Base-by-base conservation (phyloP, 2,113 vertebrate species). In the Perognathus longimembris region DNA sequence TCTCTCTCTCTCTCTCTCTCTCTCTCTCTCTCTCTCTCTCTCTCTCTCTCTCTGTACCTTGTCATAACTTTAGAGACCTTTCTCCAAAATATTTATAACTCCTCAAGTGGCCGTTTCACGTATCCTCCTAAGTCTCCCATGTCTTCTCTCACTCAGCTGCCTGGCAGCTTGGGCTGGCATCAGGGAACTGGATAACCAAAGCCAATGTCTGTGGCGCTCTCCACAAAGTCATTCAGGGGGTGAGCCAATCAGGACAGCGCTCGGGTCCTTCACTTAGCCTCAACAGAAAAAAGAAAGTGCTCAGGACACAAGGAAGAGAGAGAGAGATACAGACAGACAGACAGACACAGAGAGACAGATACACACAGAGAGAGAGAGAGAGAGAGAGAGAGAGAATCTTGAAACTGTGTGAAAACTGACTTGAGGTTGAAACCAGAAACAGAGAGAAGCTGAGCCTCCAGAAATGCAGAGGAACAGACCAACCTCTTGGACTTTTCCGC, bases 341-440 rank as follows among this genome's bases (percentile, higher is more conserved):
- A 45, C 7, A 45, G 45, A 9, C 8, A 45, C 8, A 45, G 69
- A 21, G 61, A 84, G 32, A 61, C 17, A 15, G 64, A 5, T 57
- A 40, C 22, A 8, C 38, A 85, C 64, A 21, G 61, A 84, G 32
- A 61, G 26, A 15, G 66, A 5, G 45, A 84, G 32, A 61, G 26
- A 15, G 66, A 5, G 45, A 21, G 61, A 84, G 32, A 61, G 26
- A 15, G 66, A 5, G 45, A n/a, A n/a, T n/a, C n/a, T n/a, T 14
- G 45, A 74, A 69, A 11, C 34, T 34, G 24, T 78, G 80, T 21
- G 54, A 84, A 85, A 70, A 59, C 45, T 5, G 22, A 10, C 63
- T 73, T 83, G 69, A 85, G 40, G 40, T 38, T 63, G 74, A 90
- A 95, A 81, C 45, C 81, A 63, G 91, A 54, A 93, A 5, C 66